Base-by-base conservation (phyloP, 2,797 vertebrate genomes). In the Odontamblyopus rebecca region DNA sequence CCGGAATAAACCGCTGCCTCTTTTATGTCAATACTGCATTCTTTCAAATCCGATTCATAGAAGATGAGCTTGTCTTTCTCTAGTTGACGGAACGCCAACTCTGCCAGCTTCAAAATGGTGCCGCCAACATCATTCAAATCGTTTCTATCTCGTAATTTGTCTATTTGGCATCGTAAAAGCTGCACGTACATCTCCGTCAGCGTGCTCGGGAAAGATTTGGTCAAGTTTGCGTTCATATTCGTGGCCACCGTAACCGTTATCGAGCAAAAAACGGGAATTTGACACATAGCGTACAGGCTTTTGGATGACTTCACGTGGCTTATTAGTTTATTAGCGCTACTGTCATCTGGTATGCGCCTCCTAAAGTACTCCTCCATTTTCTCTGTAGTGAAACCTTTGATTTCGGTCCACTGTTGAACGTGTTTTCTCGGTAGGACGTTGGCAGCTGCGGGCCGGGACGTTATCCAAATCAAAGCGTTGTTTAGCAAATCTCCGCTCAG, bases 261-360 rank as follows among this genome's bases (percentile, higher is more conserved):
- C 71, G 77, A 73, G 69, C 84, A 89, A 66, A 89, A 88, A 57
- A 89, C 71, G 6, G 87, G 85, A 54, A 89, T 86, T 72, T 89
- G 82, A 29, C 88, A 89, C 80, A 89, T 85, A 54, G 80, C 76
- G 23, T 76, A 70, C 11, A 89, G 84, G 59, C 77, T 88, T 65
- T 76, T 78, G 7, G 84, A 84, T 8, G 72, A 69, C 30, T 73
- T 84, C 11, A 89, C 75, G 5, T 89, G 83, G 8, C 67, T 72
- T 57, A 86, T 74, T 48, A 88, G 68, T 26, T 27, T 79, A 15
- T 9, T 48, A 29, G 82, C 68, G 0, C 74, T 59, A 32, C 68
- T 64, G 12, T 84, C 60, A 6, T 71, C 73, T 3, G 2, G 2
- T 29, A 85, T 56, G 8, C n/a, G 48, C 65, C 56, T 86, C 73